Conservation (phyloP, 2,113 vertebrate genomes). For the Formicarius rufipectus region DNA sequence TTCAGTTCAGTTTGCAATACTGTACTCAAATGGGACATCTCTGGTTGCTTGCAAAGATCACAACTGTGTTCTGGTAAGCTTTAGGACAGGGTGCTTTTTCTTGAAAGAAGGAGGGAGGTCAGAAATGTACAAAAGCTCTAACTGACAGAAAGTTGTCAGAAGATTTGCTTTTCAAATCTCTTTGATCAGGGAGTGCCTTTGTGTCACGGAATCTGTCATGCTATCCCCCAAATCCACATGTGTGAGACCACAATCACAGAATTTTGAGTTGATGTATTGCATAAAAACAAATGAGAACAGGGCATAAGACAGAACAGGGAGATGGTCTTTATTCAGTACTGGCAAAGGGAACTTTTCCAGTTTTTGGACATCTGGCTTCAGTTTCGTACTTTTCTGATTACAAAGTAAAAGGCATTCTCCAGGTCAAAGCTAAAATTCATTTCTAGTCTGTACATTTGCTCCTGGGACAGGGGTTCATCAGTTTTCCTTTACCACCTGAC, state of each 20-base stretch:
- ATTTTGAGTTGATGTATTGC: not conserved
- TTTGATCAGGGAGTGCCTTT: not conserved
- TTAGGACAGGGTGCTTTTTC: not conserved
- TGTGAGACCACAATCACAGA: not conserved
- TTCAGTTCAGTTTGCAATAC: not conserved
- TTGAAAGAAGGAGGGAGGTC: not conserved
- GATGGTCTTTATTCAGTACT: not conserved
- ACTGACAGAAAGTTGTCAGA: not conserved
- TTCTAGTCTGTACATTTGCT: not conserved
- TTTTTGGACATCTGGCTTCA: not conserved
- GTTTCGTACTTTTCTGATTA: not conserved
- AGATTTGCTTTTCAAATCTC: too few relatives aligned
- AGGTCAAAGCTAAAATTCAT: not conserved
- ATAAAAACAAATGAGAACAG: not conserved
- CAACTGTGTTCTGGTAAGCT: not conserved
- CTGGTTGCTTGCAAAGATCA: not conserved
- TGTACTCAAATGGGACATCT: not conserved
- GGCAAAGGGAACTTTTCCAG: not conserved
- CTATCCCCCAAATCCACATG: fast-evolving
- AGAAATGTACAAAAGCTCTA: not conserved
- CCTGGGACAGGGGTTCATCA: not conserved
- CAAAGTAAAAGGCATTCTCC: not conserved
- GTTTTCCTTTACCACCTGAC: not conserved
- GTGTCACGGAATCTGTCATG: not conserved
- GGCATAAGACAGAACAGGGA: not conserved